Conservation (phyloP, 2,797 vertebrate genomes). For the Taeniopygia guttata region DNA sequence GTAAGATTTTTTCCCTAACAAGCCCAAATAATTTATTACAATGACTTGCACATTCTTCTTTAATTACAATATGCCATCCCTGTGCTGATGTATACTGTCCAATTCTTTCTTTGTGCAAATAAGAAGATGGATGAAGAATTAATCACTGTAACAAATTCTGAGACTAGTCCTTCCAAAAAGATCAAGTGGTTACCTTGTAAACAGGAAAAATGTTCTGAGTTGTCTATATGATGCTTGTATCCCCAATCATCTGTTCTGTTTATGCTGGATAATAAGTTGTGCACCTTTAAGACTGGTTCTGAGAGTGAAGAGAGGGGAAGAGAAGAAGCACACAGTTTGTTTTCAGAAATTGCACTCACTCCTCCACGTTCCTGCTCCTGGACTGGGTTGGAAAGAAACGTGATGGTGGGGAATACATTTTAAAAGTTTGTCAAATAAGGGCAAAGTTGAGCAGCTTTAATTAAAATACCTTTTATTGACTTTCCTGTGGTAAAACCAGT, state of each 20-base stretch:
- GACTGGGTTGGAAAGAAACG: neutral
- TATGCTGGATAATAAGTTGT: neutral
- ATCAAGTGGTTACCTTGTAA: neutral
- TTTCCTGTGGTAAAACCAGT: neutral
- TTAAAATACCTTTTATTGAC: neutral
- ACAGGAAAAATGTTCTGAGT: neutral
- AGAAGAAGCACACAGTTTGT: neutral
- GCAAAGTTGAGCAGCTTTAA: neutral
- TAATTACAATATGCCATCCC: slow-evolving; percentile 25
- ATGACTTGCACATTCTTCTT: neutral
- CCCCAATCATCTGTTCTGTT: neutral
- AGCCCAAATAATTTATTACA: neutral
- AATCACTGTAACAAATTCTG: neutral
- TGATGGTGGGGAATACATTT: neutral
- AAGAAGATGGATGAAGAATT: neutral
- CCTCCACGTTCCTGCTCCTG: neutral
- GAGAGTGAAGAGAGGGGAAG: neutral
- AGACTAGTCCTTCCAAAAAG: neutral
- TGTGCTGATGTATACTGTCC: neutral
- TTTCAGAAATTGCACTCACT: neutral
- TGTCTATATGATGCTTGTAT: neutral
- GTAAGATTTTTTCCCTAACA: neutral
- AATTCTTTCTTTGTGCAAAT: neutral
- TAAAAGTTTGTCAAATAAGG: neutral
- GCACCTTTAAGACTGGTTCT: neutral